Conservation (phyloP, 2,888 invertebrate genomes). For the Ophion costatus region DNA sequence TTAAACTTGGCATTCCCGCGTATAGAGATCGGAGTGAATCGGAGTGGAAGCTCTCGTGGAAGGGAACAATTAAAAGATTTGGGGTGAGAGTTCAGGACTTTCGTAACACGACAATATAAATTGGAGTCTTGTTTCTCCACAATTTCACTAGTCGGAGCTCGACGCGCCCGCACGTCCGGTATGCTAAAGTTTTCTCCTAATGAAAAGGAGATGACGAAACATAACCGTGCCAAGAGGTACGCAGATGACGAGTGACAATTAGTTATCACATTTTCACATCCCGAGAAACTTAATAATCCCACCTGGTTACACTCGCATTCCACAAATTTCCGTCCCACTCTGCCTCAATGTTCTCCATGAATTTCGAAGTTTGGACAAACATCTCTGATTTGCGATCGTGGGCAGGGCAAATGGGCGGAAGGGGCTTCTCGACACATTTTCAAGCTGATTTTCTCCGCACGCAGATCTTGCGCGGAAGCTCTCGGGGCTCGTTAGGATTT, state of each 20-base stretch:
- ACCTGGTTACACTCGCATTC: background rate
- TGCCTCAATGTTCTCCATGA: background rate
- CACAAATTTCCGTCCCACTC: background rate
- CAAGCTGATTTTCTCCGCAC: conserved; percentile 23
- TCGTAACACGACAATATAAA: conserved; percentile 10
- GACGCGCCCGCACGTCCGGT: background rate
- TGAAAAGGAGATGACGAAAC: background rate
- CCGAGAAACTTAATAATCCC: background rate
- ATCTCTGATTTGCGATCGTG: background rate
- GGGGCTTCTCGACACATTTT: conserved; percentile 1
- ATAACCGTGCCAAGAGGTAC: background rate
- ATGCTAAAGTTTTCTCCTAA: background rate
- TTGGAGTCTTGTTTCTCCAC: conserved; percentile 16
- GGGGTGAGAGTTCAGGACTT: conserved; percentile 6
- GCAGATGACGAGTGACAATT: background rate
- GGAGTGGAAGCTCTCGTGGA: background rate
- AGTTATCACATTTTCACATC: background rate
- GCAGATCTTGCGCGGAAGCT: conserved; percentile 17
- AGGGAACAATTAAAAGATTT: conserved; percentile 19
- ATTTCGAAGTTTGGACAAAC: background rate
- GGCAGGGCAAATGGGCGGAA: background rate
- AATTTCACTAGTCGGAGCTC: conserved; percentile 20
- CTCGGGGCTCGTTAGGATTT: conserved; percentile 55
- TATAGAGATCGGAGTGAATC: background rate
- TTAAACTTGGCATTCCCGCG: background rate